Evolutionary conservation across 2,797 vertebrate species (phyloP), one percentile per base, ranked within the genome.

Genomic region (Ciconia nigra): DNA sequence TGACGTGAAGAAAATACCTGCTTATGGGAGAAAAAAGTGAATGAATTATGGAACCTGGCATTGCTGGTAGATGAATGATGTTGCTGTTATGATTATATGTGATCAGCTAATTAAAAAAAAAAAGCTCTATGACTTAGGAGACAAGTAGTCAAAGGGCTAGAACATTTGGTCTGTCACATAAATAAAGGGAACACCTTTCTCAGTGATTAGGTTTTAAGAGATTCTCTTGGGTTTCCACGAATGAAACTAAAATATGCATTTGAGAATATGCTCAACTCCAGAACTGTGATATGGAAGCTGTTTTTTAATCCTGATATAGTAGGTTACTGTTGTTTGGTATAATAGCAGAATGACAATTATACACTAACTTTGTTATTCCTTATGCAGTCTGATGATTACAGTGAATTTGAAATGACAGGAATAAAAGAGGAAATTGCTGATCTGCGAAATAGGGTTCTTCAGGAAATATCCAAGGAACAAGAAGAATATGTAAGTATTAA

Each of bases 401-500:
- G 96, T 85, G 97, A 97, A 62, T 94, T 92, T 62, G 96, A 98
- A 97, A 98, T 98, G 70, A 82, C 96, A 58, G 97, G 97, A 97
- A 98, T 98, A 83, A 98, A 98, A 92, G 96, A 98, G 80, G 98
- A 98, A 96, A 98, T 98, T 52, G 87, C 79, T 47, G 95, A 90
- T 41, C 96, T 98, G 47, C 97, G 97, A 73, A 98, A 97, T 37
- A 95, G 76, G 22, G 87, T 99, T 62, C 98, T 99, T 95, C 89
- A 97, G 85, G 97, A 98, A 97, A 97, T 99, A 96, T 93, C 95
- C 52, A 95, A 87, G 31, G 98, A 99, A 86, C 98, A 93, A 93
- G 95, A 98, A 67, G 98, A 98, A 97, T 99, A 98, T 94, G 98
- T 99, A 98, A 98, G 98, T 98, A 93, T 94, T 96, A 67, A 69